phyloP scores from a whole-genome alignment of 2,113 vertebrate species.

The Nycticebus coucang region DNA sequence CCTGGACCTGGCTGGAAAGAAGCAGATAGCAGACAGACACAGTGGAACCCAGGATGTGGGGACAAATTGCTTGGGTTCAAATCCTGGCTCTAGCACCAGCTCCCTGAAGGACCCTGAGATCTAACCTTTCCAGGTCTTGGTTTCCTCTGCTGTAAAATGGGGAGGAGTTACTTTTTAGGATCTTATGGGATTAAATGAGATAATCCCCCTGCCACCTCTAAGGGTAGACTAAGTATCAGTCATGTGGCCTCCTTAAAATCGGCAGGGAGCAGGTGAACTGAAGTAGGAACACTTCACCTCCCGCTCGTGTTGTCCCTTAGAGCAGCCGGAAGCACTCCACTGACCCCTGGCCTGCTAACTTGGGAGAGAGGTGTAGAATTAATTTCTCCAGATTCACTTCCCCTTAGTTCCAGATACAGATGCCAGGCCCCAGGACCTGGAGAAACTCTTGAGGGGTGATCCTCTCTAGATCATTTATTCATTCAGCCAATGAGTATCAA shows the following conservation, averaged over 20 bases:
- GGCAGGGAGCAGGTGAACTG: rapidly evolving
- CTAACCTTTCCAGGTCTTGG: not conserved
- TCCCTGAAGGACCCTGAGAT: not conserved
- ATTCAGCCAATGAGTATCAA: not conserved
- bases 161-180: not conserved
- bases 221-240: not conserved
- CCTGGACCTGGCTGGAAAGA: not conserved
- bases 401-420: not conserved
- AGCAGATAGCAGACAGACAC: not conserved
- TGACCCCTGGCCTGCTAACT: not conserved
- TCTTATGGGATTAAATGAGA: not conserved
- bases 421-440: not conserved
- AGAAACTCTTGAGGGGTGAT: not conserved
- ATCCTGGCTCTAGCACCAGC: no score
- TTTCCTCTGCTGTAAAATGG: not conserved
- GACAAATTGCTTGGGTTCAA: not conserved
- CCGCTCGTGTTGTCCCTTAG: not conserved
- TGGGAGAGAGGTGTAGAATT: no score
- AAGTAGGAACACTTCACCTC: no score
- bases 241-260: not conserved
- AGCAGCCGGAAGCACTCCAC: not conserved
- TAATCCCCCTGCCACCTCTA: no score
- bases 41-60: not conserved
- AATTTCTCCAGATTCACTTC: not conserved
- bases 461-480: not conserved